Conservation (phyloP, 2,888 invertebrate species). For the Stictocephala bisonia region DNA sequence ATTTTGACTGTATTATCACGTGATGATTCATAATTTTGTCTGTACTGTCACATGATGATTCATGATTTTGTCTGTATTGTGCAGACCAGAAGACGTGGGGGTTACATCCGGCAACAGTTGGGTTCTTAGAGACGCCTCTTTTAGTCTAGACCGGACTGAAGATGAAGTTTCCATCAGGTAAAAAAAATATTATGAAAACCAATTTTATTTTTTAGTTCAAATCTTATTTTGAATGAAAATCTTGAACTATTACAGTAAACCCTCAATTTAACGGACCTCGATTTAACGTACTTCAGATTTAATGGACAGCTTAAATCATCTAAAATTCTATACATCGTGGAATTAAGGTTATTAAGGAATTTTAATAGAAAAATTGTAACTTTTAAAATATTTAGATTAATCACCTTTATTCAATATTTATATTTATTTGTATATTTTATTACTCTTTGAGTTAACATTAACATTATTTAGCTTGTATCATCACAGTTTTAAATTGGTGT, state of each 20-base stretch:
- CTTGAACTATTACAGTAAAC: not conserved
- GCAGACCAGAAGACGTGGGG: conserved; percentile 29
- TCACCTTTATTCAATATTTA: too few relatives aligned
- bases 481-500: too few relatives aligned
- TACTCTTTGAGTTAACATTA: too few relatives aligned
- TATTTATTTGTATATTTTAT: too few relatives aligned
- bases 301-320: not conserved
- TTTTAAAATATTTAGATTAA: too few relatives aligned
- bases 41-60: not conserved
- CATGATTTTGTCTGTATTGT: not conserved
- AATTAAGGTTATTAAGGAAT: too few relatives aligned
- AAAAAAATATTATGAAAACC: too few relatives aligned
- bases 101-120: conserved; percentile 9
- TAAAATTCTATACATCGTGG: not conserved
- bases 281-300: too few relatives aligned
- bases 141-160: conserved; percentile 27
- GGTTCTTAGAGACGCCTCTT: conserved; percentile 26
- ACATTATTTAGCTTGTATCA: too few relatives aligned
- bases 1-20: not conserved
- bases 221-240: not conserved
- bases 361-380: too few relatives aligned
- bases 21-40: not conserved
- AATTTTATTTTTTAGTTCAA: too few relatives aligned
- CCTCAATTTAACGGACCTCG: too few relatives aligned
- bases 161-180: conserved; percentile 36